phyloP scores from a whole-genome alignment of 2,888 invertebrate genomes.

The Leucoptera coffeella region DNA sequence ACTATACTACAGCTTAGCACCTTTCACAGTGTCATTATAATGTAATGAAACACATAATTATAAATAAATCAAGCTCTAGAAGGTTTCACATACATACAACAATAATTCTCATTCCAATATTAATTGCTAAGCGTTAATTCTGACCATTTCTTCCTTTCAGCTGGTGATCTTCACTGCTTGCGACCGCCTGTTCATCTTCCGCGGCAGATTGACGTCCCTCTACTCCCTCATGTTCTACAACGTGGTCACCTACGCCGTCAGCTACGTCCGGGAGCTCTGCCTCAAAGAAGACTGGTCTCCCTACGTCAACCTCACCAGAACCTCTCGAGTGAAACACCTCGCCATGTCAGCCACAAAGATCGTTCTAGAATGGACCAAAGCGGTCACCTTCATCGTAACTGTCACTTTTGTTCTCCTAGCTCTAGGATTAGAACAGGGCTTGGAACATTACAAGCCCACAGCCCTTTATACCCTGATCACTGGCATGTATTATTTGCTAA shows the following conservation, averaged over 20 bases:
- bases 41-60: too few species aligned
- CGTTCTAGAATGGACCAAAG: constrained; percentile 76
- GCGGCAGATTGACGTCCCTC: constrained; percentile 59
- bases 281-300: constrained; percentile 74
- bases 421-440: constrained; percentile 67
- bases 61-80: too few species aligned
- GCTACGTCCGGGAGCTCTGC: constrained; percentile 66
- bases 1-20: too few species aligned
- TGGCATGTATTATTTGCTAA: constrained; percentile 63
- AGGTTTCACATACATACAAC: too few species aligned
- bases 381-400: constrained; percentile 71
- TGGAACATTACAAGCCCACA: constrained; percentile 68
- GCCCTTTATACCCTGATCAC: constrained; percentile 60
- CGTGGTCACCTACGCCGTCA: constrained; percentile 70
- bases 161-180: constrained; percentile 68
- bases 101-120: too few species aligned
- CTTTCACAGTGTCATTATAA: too few species aligned
- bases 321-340: constrained; percentile 67
- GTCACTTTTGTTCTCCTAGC: constrained; percentile 70
- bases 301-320: constrained; percentile 66
- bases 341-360: constrained; percentile 78
- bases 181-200: constrained; percentile 58
- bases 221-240: constrained; percentile 80
- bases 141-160: constrained; percentile 45
- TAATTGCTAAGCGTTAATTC: too few species aligned